phyloP scores from a whole-genome alignment of 2,113 vertebrate genomes.

The Bufo bufo region DNA sequence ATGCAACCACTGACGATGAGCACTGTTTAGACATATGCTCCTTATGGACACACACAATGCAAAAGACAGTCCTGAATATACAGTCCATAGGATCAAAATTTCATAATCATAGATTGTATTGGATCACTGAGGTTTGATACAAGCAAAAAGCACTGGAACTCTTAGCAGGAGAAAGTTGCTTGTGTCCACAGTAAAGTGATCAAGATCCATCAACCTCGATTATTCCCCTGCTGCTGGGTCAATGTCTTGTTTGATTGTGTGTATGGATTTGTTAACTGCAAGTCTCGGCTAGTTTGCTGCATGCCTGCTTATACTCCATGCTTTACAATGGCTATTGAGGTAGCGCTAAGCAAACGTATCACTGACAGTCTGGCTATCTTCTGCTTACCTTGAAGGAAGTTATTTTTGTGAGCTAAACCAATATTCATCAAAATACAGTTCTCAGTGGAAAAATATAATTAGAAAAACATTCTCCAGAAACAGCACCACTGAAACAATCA shows the following conservation, averaged over 20 bases:
- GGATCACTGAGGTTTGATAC: constrained; percentile 1
- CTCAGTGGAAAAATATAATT: neutral
- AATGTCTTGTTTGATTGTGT: constrained; percentile 41
- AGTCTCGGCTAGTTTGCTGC: constrained; percentile 30
- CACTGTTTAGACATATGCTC: neutral
- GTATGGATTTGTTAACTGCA: neutral
- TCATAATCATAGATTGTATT: neutral
- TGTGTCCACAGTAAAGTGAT: constrained; percentile 51
- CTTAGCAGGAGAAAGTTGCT: constrained; percentile 40
- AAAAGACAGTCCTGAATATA: neutral
- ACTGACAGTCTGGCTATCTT: neutral
- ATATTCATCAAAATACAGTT: neutral
- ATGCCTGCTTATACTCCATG: constrained; percentile 42
- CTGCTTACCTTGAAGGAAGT: neutral
- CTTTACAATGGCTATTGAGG: constrained; percentile 31
- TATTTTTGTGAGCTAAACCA: constrained; percentile 1
- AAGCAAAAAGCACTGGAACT: constrained; percentile 15
- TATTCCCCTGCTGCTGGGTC: constrained; percentile 35
- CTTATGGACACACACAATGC: neutral
- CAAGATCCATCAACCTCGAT: constrained; percentile 26
- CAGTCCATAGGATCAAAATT: constrained; percentile 1
- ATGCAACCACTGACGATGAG: neutral
- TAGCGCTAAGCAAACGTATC: constrained; percentile 42
- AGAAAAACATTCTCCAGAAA: neutral
- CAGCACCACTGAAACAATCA: neutral